Evolutionary conservation across 2,888 invertebrate genomes (phyloP), one percentile per base, ranked within the genome.

Genomic region (Micoletzkya japonica): DNA sequence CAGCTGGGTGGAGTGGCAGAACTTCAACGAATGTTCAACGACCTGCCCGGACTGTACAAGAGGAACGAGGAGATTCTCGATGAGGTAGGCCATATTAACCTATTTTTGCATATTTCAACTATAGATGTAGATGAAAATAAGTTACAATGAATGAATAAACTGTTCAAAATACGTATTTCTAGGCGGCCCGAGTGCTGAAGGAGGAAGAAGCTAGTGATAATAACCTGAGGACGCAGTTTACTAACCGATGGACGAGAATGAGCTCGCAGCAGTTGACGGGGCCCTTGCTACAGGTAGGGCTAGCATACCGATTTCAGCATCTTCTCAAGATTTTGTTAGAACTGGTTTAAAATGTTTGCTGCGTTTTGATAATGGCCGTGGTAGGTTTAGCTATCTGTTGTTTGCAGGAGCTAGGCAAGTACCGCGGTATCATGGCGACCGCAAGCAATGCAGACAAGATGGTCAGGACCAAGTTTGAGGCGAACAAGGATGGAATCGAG

Each of bases 61-160:
- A 90, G 97, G 74, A 98, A 98, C 88, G 91, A 90, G 77, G 94
- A 98, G 87, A 95, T 98, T 82, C 89, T 98, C 1, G 92, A 94
- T 86, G 97, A 97, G 90, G 92, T 92, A 85, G 24, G 28, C n/a
- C n/a, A n/a, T n/a, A n/a, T n/a, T n/a, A n/a, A n/a, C n/a, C n/a
- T n/a, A n/a, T n/a, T n/a, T n/a, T n/a, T n/a, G n/a, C n/a, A n/a
- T n/a, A n/a, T n/a, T n/a, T n/a, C n/a, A n/a, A n/a, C n/a, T n/a
- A n/a, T n/a, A n/a, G n/a, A n/a, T n/a, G n/a, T n/a, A n/a, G n/a
- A n/a, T n/a, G n/a, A 44, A 44, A 44, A 44, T 14, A 44, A 20
- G 20, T 14, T 14, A 14, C 10, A 44, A 44, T 44, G 20, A 44
- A 44, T 44, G 20, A 44, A 20, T 44, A 44, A 44, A 44, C 20